Percentiles rank a stretch among this genome's conserved stretches.
Conservation (phyloP, 2,113 vertebrate species). For the Heterotilapia buettikoferi region DNA sequence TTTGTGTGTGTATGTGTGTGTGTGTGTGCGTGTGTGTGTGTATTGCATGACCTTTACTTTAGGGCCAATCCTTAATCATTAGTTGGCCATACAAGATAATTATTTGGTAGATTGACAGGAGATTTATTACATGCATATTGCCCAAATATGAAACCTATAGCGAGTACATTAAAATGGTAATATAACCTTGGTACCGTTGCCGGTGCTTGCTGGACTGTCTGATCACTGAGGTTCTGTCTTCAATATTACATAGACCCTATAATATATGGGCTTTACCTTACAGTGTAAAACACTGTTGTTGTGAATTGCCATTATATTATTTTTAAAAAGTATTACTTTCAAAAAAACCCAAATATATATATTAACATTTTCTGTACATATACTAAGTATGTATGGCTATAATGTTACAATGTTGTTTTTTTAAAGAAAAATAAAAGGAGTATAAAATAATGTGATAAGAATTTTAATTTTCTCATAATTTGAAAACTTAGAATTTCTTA, state of each 20-base stretch:
- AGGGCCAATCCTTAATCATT: neutral
- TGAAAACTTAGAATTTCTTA: neutral
- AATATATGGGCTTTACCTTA: neutral
- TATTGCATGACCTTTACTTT: neutral
- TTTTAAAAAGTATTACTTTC: neutral
- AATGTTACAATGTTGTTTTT: neutral
- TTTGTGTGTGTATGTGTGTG: neutral
- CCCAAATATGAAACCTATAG: neutral
- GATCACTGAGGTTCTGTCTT: neutral
- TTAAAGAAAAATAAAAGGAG: neutral
- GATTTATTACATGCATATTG: neutral
- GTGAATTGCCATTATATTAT: neutral
- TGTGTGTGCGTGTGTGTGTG: neutral
- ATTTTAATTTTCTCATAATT: accelerated
- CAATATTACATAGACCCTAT: neutral
- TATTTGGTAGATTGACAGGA: neutral
- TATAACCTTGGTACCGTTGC: neutral
- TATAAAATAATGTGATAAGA: neutral
- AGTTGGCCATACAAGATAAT: neutral
- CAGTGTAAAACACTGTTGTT: neutral
- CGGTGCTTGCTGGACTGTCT: neutral
- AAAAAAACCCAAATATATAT: neutral
- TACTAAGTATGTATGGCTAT: neutral
- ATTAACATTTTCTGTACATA: neutral
- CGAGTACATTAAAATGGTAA: neutral